Base-by-base conservation (phyloP, 2,113 vertebrate species). In the Atrichornis clamosus region DNA sequence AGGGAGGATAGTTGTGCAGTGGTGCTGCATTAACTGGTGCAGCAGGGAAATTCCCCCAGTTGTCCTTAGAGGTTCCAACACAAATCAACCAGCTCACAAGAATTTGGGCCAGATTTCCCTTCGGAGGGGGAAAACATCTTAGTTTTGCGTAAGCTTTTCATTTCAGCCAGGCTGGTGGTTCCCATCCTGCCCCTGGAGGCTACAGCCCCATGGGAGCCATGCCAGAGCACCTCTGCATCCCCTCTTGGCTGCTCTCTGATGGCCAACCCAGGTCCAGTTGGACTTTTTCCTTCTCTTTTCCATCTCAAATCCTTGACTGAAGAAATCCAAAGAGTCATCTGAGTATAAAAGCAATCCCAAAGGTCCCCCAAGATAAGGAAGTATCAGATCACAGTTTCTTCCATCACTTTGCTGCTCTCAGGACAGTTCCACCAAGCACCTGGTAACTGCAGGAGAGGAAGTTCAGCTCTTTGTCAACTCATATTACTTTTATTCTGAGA, bases 131-230 rank as follows among this genome's bases (percentile, higher is more conserved):
- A 50, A 67, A 49, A 62, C 33, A 47, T 10, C 7, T 15, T 6
- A 37, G 33, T 47, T 75, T 74, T 41, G 46, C 23, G 3, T 2
- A 8, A 28, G 3, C 13, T 30, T 60, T n/a, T 74, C 11, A 60
- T 52, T 77, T 52, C 77, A 74, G 33, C 9, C 30, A 87, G 44
- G n/a, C 14, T 76, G 24, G 42, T 37, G 10, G 39, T 2, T 80
- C 21, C 23, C n/a, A 13, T 84, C 33, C 32, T 78, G 28, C 32
- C 62, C n/a, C 24, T 1, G 18, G 72, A 69, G 53, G 49, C 58
- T 3, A 19, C 17, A 3, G 0, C 15, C 39, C 59, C 9, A 2
- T 4, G 0, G 0, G 23, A 33, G 27, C 50, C 2, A 2, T 7
- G 19, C 59, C 21, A 24, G 10, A 62, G 15, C 21, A 70, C 10